These are phyloP conservation scores for Nudaria mundana DNA, from an alignment of 2,888 invertebrate genomes.

Conservation along the genomic window DNA sequence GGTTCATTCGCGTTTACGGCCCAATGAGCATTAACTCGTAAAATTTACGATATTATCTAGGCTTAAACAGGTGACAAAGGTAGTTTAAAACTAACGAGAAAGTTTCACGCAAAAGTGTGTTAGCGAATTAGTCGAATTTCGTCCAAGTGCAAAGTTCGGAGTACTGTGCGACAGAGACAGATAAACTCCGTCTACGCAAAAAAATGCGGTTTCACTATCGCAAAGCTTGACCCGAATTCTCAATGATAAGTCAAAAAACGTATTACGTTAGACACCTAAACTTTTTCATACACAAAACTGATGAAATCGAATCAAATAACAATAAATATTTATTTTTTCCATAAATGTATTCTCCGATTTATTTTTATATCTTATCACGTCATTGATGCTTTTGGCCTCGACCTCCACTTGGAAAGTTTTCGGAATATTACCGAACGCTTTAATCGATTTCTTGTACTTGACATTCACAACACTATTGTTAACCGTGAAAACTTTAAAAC, in stretches of 20 bases:
- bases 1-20: too few relatives aligned
- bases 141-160: conserved; percentile 20
- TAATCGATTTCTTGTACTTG: conserved; percentile 76
- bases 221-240: conserved; percentile 38
- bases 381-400: conserved; percentile 16
- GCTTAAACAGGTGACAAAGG: not conserved
- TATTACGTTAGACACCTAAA: conserved; percentile 17
- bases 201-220: conserved; percentile 59
- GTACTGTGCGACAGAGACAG: conserved; percentile 24
- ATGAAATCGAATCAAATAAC: not conserved
- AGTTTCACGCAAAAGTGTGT: conserved; percentile 18
- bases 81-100: conserved; percentile 7
- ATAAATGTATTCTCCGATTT: not conserved
- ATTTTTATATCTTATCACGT: not conserved
- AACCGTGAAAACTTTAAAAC: conserved; percentile 18
- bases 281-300: not conserved
- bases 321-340: too few relatives aligned
- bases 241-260: conserved; percentile 20
- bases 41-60: too few relatives aligned
- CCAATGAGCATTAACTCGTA: too few relatives aligned
- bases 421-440: conserved; percentile 52
- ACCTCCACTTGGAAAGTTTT: conserved; percentile 56
- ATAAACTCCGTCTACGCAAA: conserved; percentile 31
- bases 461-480: conserved; percentile 56
- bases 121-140: conserved; percentile 13